A percentile compares a stretch with the other conserved stretches of the same genome.
Evolutionary conservation across 1,140 invertebrate species (phyloP).

Genomic region (Listronotus oregonensis): DNA sequence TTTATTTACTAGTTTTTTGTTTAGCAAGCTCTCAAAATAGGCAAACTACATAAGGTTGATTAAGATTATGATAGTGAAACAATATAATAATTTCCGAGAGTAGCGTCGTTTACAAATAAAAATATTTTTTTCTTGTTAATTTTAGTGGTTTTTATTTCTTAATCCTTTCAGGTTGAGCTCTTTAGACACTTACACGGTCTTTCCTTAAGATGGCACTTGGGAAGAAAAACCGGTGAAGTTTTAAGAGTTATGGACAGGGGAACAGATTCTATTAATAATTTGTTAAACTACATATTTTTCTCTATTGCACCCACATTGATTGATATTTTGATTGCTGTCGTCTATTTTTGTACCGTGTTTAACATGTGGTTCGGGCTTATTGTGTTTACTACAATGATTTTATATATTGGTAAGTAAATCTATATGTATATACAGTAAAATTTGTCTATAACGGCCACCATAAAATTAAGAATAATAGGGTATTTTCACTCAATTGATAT

Average conservation of each 20-base stretch:
- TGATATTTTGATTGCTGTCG: slow-evolving; percentile 90
- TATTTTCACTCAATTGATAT: too few relatives aligned
- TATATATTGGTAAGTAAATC: slow-evolving; percentile 90
- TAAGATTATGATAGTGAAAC: too few relatives aligned
- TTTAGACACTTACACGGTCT: slow-evolving; percentile 86
- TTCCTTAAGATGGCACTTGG: slow-evolving; percentile 88
- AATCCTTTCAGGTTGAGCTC: slow-evolving; percentile 66
- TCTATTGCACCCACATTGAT: slow-evolving; percentile 89
- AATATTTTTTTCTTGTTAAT: too few relatives aligned
- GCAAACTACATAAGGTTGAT: too few relatives aligned
- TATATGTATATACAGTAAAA: too few relatives aligned
- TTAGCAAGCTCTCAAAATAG: too few relatives aligned
- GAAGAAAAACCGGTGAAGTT: slow-evolving; percentile 94
- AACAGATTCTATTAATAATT: slow-evolving; percentile 91
- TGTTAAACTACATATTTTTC: slow-evolving; percentile 87
- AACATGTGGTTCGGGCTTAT: slow-evolving; percentile 94
- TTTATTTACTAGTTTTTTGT: too few relatives aligned
- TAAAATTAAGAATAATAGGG: too few relatives aligned
- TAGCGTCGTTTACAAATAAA: too few relatives aligned
- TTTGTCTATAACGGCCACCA: too few relatives aligned
- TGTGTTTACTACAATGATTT: slow-evolving; percentile 87
- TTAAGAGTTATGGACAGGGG: slow-evolving; percentile 93
- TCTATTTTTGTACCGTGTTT: slow-evolving; percentile 86
- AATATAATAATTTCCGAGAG: too few relatives aligned
- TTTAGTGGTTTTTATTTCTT: too few relatives aligned